Base-by-base conservation (phyloP, 2,888 invertebrate species). In the Hoplodrina ambigua region DNA sequence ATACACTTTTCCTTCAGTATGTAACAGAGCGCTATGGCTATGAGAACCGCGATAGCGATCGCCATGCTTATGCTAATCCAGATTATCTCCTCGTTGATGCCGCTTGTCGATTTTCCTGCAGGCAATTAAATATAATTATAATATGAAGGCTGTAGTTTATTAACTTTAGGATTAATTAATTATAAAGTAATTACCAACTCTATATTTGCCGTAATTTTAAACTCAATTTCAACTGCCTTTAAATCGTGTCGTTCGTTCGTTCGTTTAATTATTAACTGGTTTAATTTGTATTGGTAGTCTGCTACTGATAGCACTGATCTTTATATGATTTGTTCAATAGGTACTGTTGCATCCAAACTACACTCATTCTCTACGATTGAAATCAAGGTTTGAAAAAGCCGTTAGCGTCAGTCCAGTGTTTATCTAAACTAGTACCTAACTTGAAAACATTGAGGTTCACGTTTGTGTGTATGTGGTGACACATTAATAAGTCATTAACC, bases 61-160 rank as follows among this genome's bases (percentile, higher is more conserved):
- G 98, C 98, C 98, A 98, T 98, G 65, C 98, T 98, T 91, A 98
- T 98, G 94, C 98, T 98, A 87, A 98, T 98, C 98, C 98, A 98
- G 89, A 98, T 98, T 84, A 98, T 98, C 92, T 98, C 98, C 91
- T 98, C 98, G 93, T 98, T 98, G 91, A 98, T 97, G 71, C 98
- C 98, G 86, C 97, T 97, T 88, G 98, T 97, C 41, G 97, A 97
- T 86, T 97, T 97, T 69, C 98, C 98, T 98, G 96, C n/a, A 78
- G 76, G 74, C 69, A 79, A 80, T 82, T 66, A 54, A n/a, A 64
- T 54, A 56, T 49, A 60, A 41, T 68, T 56, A 33, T 15, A 30
- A 63, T 53, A 10, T 33, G 19, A 33, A 50, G 37, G 19, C 46
- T 19, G 44, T 33, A 19, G 5, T 59, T 37, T n/a, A 46, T 57